phyloP scores from a whole-genome alignment of 2,113 vertebrate species.

The Petrocephalus microphthalmus region DNA sequence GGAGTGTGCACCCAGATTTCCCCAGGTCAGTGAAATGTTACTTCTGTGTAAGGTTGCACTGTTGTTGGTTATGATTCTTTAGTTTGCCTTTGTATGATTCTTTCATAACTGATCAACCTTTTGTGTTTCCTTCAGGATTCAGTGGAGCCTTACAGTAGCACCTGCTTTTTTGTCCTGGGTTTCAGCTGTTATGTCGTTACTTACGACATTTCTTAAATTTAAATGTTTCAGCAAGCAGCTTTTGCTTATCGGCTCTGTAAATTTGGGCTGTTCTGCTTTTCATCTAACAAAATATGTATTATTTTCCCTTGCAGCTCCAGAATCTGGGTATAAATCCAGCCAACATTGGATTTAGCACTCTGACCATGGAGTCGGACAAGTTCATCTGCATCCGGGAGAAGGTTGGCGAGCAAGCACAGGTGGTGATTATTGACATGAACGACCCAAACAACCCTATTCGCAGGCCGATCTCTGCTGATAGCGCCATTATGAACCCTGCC shows the following conservation, averaged over 20 bases:
- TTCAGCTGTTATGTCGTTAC: not conserved
- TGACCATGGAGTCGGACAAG: slow-evolving; percentile 99
- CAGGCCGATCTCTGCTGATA: slow-evolving; percentile 95
- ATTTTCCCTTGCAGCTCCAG: slow-evolving; percentile 75
- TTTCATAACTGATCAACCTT: not conserved
- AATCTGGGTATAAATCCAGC: slow-evolving; percentile 98
- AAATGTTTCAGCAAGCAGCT: not conserved
- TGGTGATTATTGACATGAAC: slow-evolving; percentile 98
- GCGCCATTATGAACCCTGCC: slow-evolving; percentile 98
- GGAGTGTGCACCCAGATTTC: not conserved
- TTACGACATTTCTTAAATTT: not conserved
- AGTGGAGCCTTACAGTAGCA: not conserved
- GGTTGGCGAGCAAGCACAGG: slow-evolving; percentile 95
- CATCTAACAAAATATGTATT: not conserved
- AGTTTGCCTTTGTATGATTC: not conserved
- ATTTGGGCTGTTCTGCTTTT: not conserved
- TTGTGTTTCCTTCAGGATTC: not conserved
- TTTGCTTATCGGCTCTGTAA: not conserved
- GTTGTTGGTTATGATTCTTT: not conserved
- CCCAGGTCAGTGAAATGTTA: not conserved
- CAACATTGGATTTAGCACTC: slow-evolving; percentile 97
- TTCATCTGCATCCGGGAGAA: slow-evolving; percentile 99
- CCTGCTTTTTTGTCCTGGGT: not conserved
- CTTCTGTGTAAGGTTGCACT: not conserved
- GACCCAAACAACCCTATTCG: slow-evolving; percentile 96